These are phyloP conservation scores for Cinara cedri DNA, from an alignment of 2,888 invertebrate species.

Conservation along the genomic window DNA sequence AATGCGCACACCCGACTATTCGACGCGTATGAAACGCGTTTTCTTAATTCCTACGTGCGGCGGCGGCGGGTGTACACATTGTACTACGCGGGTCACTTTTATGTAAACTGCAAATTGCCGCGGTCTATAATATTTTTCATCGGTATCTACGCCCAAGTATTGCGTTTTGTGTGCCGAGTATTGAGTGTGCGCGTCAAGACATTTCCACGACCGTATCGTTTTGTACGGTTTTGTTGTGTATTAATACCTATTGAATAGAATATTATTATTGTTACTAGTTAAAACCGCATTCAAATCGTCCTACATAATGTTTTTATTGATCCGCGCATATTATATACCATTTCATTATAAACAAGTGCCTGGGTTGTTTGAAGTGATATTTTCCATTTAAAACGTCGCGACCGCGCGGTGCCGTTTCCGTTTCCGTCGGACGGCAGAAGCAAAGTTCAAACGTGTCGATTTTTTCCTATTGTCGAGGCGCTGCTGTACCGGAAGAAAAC, in stretches of 20 bases:
- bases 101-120: neutral
- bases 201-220: neutral
- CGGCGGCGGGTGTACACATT: too few relatives aligned
- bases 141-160: too few relatives aligned
- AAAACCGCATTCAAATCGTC: neutral
- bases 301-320: conserved; percentile 14
- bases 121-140: too few relatives aligned
- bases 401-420: neutral
- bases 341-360: too few relatives aligned
- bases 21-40: too few relatives aligned
- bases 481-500: neutral
- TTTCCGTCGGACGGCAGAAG: neutral
- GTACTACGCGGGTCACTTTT: neutral
- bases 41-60: neutral
- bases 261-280: too few relatives aligned
- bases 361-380: too few relatives aligned
- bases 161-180: too few relatives aligned
- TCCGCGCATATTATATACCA: too few relatives aligned
- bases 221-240: neutral
- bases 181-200: too few relatives aligned
- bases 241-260: too few relatives aligned
- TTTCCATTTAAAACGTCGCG: conserved; percentile 22
- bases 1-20: neutral
- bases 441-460: conserved; percentile 22
- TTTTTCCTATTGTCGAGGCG: neutral